Percentiles rank a stretch among this genome's conserved stretches.
Evolutionary conservation across 2,797 vertebrate genomes (phyloP).

Genomic region (Pipistrellus nathusii): DNA sequence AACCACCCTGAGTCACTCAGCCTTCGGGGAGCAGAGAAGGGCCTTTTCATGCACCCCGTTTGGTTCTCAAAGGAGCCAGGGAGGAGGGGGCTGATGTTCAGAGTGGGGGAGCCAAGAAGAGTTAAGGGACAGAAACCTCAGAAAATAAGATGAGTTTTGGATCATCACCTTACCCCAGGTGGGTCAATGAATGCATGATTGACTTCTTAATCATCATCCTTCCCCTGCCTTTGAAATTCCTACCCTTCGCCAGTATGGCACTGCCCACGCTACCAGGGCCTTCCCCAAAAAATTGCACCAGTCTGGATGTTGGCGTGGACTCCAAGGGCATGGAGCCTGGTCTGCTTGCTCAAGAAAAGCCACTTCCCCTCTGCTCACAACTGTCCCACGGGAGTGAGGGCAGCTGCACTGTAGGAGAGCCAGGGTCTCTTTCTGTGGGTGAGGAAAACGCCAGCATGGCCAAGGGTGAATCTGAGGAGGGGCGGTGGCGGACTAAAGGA

Average conservation of each 20-base stretch:
- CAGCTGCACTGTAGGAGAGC: not conserved
- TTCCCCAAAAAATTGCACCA: not conserved
- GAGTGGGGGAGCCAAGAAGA: not conserved
- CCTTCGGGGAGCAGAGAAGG: not conserved
- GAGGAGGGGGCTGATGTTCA: not conserved
- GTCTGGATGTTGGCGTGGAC: not conserved
- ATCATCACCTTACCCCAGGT: not conserved
- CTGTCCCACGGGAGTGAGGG: not conserved
- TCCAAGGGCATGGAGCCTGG: not conserved
- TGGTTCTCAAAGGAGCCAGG: not conserved
- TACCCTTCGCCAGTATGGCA: not conserved
- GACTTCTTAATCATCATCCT: not conserved
- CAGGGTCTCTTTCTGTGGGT: not conserved
- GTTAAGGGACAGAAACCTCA: not conserved
- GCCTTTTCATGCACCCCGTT: not conserved
- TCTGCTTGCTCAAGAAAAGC: constrained; percentile 7
- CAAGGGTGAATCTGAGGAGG: no score
- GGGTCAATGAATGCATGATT: not conserved
- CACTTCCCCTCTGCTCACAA: not conserved
- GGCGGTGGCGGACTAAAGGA: no score
- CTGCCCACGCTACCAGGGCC: not conserved
- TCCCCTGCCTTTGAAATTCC: not conserved
- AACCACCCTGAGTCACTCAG: not conserved
- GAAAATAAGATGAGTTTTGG: not conserved
- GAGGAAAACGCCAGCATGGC: not conserved